These are phyloP conservation scores for Leucophenga maculata DNA, from an alignment of 2,888 invertebrate genomes.

Conservation along the genomic window DNA sequence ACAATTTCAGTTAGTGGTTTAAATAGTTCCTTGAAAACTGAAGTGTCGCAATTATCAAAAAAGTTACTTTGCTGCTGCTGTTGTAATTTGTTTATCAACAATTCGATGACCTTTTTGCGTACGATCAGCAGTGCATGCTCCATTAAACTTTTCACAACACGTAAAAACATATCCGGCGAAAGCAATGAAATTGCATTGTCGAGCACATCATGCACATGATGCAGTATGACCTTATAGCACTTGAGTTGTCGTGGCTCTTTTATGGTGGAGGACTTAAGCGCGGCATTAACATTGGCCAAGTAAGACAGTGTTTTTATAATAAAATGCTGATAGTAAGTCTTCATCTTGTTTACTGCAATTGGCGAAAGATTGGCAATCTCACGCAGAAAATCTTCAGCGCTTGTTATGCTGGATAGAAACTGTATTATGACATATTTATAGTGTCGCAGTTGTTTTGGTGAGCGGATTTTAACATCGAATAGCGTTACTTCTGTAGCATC, in stretches of 20 bases:
- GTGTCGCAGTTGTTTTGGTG: slow-evolving; percentile 84
- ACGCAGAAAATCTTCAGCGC: slow-evolving; percentile 80
- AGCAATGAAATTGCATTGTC: slow-evolving; percentile 87
- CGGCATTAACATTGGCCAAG: slow-evolving; percentile 78
- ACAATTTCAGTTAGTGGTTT: slow-evolving; percentile 77
- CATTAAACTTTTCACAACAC: slow-evolving; percentile 82
- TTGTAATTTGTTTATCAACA: slow-evolving; percentile 87
- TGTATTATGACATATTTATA: slow-evolving; percentile 87
- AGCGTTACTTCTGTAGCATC: slow-evolving; percentile 64
- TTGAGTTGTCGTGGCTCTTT: slow-evolving; percentile 76
- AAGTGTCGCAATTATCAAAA: slow-evolving; percentile 74
- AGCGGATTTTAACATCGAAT: slow-evolving; percentile 78
- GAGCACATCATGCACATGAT: slow-evolving; percentile 84
- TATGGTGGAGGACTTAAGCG: slow-evolving; percentile 74
- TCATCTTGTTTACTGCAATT: slow-evolving; percentile 74
- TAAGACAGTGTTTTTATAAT: slow-evolving; percentile 80
- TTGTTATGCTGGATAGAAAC: slow-evolving; percentile 81
- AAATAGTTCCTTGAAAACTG: slow-evolving; percentile 76
- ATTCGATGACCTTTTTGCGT: slow-evolving; percentile 86
- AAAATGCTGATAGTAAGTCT: slow-evolving; percentile 78
- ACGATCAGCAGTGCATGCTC: slow-evolving; percentile 81
- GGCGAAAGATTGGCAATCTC: slow-evolving; percentile 75
- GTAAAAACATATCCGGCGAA: slow-evolving; percentile 84
- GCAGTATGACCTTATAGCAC: slow-evolving; percentile 87
- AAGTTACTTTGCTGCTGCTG: slow-evolving; percentile 78